phyloP scores from a whole-genome alignment of 2,888 invertebrate species.

The Protodeltote pygarga region DNA sequence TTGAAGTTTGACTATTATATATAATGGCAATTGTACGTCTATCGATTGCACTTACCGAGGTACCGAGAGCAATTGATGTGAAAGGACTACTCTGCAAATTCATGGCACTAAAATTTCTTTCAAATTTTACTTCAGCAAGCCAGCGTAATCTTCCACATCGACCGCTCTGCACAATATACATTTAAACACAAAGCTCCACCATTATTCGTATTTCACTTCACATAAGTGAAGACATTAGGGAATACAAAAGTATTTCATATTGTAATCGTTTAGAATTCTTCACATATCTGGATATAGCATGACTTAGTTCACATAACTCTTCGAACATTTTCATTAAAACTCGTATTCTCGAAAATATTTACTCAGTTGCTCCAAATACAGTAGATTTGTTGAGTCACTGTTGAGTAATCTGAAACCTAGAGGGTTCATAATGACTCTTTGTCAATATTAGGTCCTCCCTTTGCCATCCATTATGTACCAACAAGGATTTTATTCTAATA shows the following conservation, averaged over 20 bases:
- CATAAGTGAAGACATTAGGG: no score
- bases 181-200: background rate
- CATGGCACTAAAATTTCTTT: no score
- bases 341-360: constrained; percentile 9
- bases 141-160: no score
- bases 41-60: no score
- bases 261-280: background rate
- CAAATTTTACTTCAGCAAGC: no score
- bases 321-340: background rate
- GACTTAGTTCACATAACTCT: background rate
- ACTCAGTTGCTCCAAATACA: constrained; percentile 3
- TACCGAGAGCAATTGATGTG: no score
- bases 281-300: background rate
- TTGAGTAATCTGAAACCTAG: constrained; percentile 12
- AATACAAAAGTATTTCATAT: background rate
- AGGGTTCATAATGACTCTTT: constrained; percentile 8
- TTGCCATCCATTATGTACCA: constrained; percentile 10
- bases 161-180: no score
- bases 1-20: no score
- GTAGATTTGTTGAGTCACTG: constrained; percentile 11
- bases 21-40: no score
- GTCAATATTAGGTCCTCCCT: constrained; percentile 12
- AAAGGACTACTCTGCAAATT: no score
- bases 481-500: constrained; percentile 8
- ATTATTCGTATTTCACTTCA: no score